A percentile compares a stretch with the other conserved stretches of the same genome.
Evolutionary conservation across 2,888 invertebrate genomes (phyloP).

Genomic region (Neria commutata): DNA sequence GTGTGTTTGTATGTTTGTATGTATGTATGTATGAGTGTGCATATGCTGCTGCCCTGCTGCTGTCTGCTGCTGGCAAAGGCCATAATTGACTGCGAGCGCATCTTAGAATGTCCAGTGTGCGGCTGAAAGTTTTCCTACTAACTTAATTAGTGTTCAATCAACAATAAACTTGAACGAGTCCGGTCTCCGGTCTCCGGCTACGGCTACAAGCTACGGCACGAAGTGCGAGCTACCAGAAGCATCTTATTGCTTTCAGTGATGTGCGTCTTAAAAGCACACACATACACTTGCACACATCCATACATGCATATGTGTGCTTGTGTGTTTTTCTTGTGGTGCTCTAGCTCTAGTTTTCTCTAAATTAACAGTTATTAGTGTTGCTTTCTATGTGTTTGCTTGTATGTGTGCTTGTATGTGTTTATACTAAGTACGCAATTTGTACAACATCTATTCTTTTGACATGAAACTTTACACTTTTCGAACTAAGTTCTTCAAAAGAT

Average conservation of each 20-base stretch:
- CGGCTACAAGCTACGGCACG: no score
- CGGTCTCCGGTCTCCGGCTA: no score
- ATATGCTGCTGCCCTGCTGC: not conserved
- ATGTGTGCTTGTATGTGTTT: not conserved
- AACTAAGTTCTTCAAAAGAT: no score
- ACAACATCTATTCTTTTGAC: no score
- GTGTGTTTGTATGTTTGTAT: not conserved
- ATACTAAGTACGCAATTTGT: no score
- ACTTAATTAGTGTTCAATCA: constrained; percentile 62
- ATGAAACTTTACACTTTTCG: no score
- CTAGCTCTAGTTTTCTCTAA: no score
- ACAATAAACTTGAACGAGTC: constrained; percentile 57
- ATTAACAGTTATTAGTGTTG: no score
- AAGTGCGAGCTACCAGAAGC: no score
- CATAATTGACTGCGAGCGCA: not conserved
- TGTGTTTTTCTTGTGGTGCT: no score
- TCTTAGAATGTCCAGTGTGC: not conserved
- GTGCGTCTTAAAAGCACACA: not conserved
- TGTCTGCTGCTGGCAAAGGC: not conserved
- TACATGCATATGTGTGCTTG: not conserved
- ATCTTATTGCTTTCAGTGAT: not conserved
- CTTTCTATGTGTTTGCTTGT: not conserved
- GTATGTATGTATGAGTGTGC: no score
- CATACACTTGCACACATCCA: not conserved
- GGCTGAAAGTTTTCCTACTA: constrained; percentile 27